Percentiles rank a stretch among this genome's conserved stretches.
These are phyloP conservation scores for Toxotes chatareus DNA, from an alignment of 2,113 vertebrate species.

Conservation along the genomic window DNA sequence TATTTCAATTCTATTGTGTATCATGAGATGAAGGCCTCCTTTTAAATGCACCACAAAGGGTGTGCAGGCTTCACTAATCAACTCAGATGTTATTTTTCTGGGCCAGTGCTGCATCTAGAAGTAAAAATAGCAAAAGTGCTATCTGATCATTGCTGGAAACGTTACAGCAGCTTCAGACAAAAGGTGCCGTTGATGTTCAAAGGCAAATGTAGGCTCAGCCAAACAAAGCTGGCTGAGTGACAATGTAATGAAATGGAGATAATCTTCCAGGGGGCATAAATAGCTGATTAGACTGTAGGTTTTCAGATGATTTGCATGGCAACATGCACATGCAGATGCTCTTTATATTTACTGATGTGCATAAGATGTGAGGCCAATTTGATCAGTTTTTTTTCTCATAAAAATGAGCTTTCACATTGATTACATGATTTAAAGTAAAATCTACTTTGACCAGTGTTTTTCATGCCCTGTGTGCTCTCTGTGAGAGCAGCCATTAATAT, in stretches of 20 bases:
- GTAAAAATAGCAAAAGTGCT: constrained; percentile 75
- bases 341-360: neutral
- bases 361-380: neutral
- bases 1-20: constrained; percentile 51
- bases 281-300: constrained; percentile 29
- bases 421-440: constrained; percentile 4
- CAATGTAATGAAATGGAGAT: constrained; percentile 60
- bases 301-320: constrained; percentile 23
- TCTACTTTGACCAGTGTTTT: constrained; percentile 11
- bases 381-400: constrained; percentile 10
- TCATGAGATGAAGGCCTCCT: constrained; percentile 59
- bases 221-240: constrained; percentile 64
- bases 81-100: constrained; percentile 68
- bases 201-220: constrained; percentile 57
- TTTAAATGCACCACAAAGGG: constrained; percentile 64
- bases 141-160: constrained; percentile 70
- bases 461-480: neutral
- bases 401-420: neutral
- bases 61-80: constrained; percentile 62
- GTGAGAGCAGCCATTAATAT: neutral
- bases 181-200: constrained; percentile 70
- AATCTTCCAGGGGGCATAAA: constrained; percentile 35
- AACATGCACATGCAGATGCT: neutral
- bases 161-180: constrained; percentile 65
- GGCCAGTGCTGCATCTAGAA: constrained; percentile 56